Conservation (phyloP, 1,140 invertebrate species). For the Caenorhabditis briggsae region DNA sequence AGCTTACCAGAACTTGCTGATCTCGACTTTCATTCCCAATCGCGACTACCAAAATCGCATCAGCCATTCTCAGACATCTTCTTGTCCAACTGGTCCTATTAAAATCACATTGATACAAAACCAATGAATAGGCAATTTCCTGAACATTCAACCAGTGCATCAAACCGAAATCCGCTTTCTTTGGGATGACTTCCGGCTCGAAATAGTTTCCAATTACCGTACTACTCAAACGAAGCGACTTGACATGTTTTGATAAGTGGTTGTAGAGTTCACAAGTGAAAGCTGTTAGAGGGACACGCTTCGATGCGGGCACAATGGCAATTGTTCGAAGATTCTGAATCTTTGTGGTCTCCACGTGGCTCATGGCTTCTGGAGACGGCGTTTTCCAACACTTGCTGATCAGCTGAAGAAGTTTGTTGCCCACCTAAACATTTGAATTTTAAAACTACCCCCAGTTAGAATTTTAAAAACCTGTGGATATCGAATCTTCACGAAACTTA, state of each 20-base stretch:
- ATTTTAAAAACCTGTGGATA: constrained; percentile 86
- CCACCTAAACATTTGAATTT: constrained; percentile 82
- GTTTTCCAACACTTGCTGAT: constrained; percentile 75
- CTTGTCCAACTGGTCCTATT: constrained; percentile 94
- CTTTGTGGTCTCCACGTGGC: constrained; percentile 61
- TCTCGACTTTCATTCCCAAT: constrained; percentile 69
- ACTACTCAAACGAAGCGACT: constrained; percentile 72
- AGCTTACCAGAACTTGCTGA: constrained; percentile 79
- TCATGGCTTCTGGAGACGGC: constrained; percentile 68
- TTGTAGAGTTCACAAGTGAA: constrained; percentile 97
- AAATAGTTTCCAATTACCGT: constrained; percentile 69
- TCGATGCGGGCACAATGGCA: constrained; percentile 91
- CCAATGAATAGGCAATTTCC: constrained; percentile 94
- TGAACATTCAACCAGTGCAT: constrained; percentile 97
- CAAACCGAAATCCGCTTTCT: constrained; percentile 82
- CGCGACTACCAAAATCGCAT: constrained; percentile 95
- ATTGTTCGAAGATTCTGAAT: constrained; percentile 93
- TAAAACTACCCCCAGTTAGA: constrained; percentile 83
- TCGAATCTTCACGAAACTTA: constrained; percentile 95
- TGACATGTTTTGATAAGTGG: constrained; percentile 89
- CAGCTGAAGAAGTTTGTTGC: constrained; percentile 75
- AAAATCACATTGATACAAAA: constrained; percentile 95
- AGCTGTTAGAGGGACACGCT: constrained; percentile 93
- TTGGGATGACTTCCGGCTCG: constrained; percentile 73
- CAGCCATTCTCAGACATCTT: constrained; percentile 94